Evolutionary conservation across 1,140 invertebrate species (phyloP).

Genomic region (Hyles vespertilio): DNA sequence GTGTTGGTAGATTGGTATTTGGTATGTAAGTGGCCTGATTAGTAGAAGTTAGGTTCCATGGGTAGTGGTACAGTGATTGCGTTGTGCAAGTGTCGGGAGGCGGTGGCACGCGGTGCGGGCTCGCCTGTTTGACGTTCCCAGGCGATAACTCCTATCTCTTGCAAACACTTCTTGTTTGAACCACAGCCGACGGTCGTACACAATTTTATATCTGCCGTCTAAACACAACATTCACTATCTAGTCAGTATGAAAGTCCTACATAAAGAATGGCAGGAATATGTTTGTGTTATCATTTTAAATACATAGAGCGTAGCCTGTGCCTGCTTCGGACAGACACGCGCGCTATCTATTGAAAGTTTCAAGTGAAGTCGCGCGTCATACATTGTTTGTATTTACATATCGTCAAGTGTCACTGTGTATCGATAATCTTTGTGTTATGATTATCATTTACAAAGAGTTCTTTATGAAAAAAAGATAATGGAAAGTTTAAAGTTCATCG

Average conservation of each 20-base stretch:
- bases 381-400: slow-evolving; percentile 48
- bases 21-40: slow-evolving; percentile 9
- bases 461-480: no score
- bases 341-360: slow-evolving; percentile 58
- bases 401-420: slow-evolving; percentile 43
- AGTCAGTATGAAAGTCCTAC: background rate
- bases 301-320: slow-evolving; percentile 17
- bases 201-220: slow-evolving; percentile 18
- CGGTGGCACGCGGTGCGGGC: slow-evolving; percentile 52
- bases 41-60: slow-evolving; percentile 42
- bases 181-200: slow-evolving; percentile 39
- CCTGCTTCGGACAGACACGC: slow-evolving; percentile 48
- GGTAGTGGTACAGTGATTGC: slow-evolving; percentile 25
- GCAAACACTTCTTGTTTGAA: slow-evolving; percentile 69
- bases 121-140: slow-evolving; percentile 66
- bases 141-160: slow-evolving; percentile 65
- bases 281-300: slow-evolving; percentile 24
- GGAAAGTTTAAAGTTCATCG: no score
- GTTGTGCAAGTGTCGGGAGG: slow-evolving; percentile 47
- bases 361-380: slow-evolving; percentile 57
- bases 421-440: slow-evolving; percentile 15
- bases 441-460: no score
- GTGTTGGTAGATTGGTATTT: no score
- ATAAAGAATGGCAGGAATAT: slow-evolving; percentile 18
- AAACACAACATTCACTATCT: slow-evolving; percentile 18